These are phyloP conservation scores for Pedionomus torquatus DNA, from an alignment of 2,113 vertebrate species.

Conservation along the genomic window DNA sequence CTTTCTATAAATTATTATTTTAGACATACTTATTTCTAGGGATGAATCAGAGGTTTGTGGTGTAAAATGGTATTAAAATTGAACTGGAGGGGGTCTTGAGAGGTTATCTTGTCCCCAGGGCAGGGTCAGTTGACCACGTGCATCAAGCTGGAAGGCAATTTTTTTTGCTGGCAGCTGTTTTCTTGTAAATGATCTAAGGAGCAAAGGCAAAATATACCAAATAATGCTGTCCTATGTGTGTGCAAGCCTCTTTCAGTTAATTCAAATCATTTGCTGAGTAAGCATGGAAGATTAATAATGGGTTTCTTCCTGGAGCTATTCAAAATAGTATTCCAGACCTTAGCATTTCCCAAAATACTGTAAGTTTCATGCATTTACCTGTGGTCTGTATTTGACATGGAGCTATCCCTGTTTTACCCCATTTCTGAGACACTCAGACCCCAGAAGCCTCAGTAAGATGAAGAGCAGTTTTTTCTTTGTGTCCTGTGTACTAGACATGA, in stretches of 20 bases:
- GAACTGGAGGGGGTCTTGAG: neutral
- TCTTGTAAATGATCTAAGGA: neutral
- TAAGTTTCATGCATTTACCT: neutral
- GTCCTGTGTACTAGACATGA: neutral
- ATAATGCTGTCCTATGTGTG: neutral
- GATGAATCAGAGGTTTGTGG: neutral
- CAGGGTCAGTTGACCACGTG: neutral
- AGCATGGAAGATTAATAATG: slow-evolving; percentile 35
- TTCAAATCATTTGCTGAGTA: slow-evolving; percentile 2
- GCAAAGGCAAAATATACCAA: neutral
- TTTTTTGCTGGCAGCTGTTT: neutral
- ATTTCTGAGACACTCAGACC: neutral
- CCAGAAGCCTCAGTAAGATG: neutral
- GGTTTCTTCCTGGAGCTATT: slow-evolving; percentile 38
- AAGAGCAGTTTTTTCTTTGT: neutral
- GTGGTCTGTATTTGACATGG: neutral
- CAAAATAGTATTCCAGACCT: neutral
- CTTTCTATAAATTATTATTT: neutral
- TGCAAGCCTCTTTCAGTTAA: neutral
- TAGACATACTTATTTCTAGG: neutral
- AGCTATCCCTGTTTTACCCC: neutral
- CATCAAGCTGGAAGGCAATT: neutral
- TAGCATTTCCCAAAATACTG: neutral
- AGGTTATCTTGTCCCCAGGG: neutral
- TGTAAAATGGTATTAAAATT: neutral